Evolutionary conservation across 30 jellyfish, hydroid and myxozoan species (phyloP).

Genomic region (Turritopsis rubra): DNA sequence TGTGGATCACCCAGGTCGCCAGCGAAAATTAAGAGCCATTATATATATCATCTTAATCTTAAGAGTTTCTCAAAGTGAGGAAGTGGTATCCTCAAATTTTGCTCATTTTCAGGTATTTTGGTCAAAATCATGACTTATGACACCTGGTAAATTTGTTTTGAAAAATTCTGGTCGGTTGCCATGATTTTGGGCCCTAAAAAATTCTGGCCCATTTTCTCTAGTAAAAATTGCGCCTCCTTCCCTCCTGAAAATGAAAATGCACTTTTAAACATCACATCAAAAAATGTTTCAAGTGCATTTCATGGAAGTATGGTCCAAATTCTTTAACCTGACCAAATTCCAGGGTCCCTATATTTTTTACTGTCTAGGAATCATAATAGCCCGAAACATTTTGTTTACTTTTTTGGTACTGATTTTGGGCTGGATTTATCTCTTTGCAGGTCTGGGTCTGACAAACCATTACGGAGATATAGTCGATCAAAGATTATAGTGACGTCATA

Average conservation of each 20-base stretch:
- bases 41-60: too few relatives aligned
- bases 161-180: neutral
- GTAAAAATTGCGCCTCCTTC: neutral
- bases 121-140: neutral
- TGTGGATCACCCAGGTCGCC: too few relatives aligned
- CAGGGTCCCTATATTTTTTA: neutral
- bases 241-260: neutral
- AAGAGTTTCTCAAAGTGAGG: too few relatives aligned
- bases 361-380: neutral
- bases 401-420: too few relatives aligned
- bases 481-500: too few relatives aligned
- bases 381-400: neutral
- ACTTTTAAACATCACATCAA: neutral
- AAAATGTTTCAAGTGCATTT: neutral
- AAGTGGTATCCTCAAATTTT: neutral
- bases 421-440: too few relatives aligned
- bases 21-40: too few relatives aligned
- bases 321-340: neutral
- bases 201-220: neutral
- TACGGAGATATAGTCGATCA: too few relatives aligned
- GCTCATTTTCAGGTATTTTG: neutral
- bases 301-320: neutral
- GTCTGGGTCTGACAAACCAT: too few relatives aligned
- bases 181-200: too few relatives aligned
- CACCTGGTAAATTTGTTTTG: neutral